Percentiles rank a stretch among this genome's conserved stretches.
Conservation (phyloP, 2,888 invertebrate genomes). For the Polyploca ridens region DNA sequence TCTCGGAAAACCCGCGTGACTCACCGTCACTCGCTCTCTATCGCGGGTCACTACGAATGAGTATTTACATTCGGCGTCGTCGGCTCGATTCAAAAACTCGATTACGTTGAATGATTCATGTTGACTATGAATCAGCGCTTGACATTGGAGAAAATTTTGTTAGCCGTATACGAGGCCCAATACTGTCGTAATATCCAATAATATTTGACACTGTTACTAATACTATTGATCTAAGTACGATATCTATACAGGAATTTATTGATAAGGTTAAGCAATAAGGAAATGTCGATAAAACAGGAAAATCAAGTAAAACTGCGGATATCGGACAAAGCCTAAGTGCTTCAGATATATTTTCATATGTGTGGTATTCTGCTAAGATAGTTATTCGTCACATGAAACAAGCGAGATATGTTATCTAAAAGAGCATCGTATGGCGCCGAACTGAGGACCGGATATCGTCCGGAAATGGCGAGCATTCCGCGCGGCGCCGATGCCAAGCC, state of each 20-base stretch:
- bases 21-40: constrained; percentile 73
- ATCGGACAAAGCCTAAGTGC: constrained; percentile 22
- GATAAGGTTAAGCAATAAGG: constrained; percentile 51
- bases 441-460: constrained; percentile 77
- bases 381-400: constrained; percentile 24
- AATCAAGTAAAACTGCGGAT: constrained; percentile 53
- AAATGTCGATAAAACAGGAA: constrained; percentile 52
- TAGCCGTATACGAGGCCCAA: constrained; percentile 21
- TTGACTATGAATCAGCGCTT: constrained; percentile 74
- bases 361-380: constrained; percentile 14
- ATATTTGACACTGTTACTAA: constrained; percentile 13
- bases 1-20: constrained; percentile 83
- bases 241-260: constrained; percentile 21
- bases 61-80: constrained; percentile 74
- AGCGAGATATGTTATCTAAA: constrained; percentile 61
- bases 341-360: not conserved
- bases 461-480: constrained; percentile 83
- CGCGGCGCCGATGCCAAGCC: constrained; percentile 69
- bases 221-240: not conserved
- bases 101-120: constrained; percentile 80
- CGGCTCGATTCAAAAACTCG: constrained; percentile 82
- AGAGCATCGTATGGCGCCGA: constrained; percentile 58
- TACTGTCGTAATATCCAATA: constrained; percentile 16
- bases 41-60: constrained; percentile 77
- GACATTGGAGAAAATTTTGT: constrained; percentile 66